These are phyloP conservation scores for Arge pagana DNA, from an alignment of 2,888 invertebrate species.

Conservation along the genomic window DNA sequence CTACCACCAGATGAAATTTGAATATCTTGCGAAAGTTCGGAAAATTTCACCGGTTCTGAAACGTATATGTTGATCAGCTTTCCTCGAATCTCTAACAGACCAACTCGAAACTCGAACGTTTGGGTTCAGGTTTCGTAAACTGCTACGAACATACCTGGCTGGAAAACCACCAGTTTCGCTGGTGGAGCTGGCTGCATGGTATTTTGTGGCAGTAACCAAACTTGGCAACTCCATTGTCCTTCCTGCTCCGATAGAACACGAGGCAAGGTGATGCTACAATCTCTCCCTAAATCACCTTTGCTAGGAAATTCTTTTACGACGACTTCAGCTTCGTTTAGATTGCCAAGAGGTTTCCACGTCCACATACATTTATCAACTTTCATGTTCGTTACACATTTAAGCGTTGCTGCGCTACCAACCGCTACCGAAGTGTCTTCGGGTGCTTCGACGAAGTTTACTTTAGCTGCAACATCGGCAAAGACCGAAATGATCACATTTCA, in stretches of 20 bases:
- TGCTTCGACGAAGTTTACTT: conserved; percentile 47
- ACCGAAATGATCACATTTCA: conserved; percentile 2
- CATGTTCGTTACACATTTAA: conserved; percentile 49
- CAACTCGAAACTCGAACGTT: background rate
- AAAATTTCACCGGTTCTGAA: conserved; percentile 51
- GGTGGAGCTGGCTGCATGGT: conserved; percentile 39
- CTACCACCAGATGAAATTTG: conserved; percentile 52
- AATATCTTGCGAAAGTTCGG: conserved; percentile 54
- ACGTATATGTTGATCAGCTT: conserved; percentile 2
- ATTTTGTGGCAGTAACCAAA: conserved; percentile 44
- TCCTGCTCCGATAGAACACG: conserved; percentile 44
- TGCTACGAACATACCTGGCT: conserved; percentile 46
- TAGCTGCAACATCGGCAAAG: conserved; percentile 38
- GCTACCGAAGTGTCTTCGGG: conserved; percentile 47
- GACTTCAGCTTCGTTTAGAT: conserved; percentile 37
- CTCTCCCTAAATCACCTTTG: conserved; percentile 47
- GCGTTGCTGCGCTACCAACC: conserved; percentile 42
- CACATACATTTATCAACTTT: conserved; percentile 52
- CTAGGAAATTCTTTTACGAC: conserved; percentile 48
- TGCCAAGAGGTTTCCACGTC: conserved; percentile 45
- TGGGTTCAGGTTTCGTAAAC: no score
- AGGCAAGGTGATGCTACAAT: conserved; percentile 47
- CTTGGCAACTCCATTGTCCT: conserved; percentile 51
- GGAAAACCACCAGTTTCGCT: conserved; percentile 48
- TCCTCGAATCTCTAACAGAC: background rate